Conservation (phyloP, 1,140 invertebrate genomes). For the Phymorhynchus buccinoides region DNA sequence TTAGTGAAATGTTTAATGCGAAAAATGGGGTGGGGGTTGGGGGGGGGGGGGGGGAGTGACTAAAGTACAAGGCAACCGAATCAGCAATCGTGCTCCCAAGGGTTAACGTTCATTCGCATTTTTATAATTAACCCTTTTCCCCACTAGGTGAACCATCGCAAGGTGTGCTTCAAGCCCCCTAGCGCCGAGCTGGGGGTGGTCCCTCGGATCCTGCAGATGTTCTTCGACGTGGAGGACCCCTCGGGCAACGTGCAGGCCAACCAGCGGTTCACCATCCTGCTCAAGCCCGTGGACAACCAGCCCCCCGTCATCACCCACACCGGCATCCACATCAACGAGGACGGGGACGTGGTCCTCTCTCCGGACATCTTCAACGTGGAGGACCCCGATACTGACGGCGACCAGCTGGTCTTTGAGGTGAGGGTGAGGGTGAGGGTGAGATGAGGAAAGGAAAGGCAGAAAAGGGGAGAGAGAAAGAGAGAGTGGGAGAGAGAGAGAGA, state of each 20-base stretch:
- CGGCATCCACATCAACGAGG: conserved; percentile 67
- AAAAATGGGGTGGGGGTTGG: no score
- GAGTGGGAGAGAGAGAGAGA: no score
- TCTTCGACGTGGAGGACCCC: conserved; percentile 70
- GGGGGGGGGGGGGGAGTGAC: no score
- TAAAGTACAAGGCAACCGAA: no score
- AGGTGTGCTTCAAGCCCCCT: conserved; percentile 73
- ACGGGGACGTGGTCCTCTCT: conserved; percentile 63
- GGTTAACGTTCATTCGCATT: no score
- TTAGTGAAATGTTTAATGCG: no score
- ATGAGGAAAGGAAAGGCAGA: no score
- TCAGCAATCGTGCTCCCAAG: no score
- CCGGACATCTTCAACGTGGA: conserved; percentile 67
- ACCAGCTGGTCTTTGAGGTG: conserved; percentile 62
- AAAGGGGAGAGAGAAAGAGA: no score
- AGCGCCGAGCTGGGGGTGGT: conserved; percentile 69
- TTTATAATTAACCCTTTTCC: no score
- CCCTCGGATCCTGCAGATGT: conserved; percentile 70
- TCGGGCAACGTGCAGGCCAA: conserved; percentile 67
- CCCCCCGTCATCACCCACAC: conserved; percentile 70
- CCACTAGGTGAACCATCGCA: conserved; percentile 68
- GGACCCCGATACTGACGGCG: conserved; percentile 69
- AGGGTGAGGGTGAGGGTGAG: conserved; percentile 40
- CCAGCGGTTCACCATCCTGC: conserved; percentile 68
- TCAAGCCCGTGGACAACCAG: conserved; percentile 72